These are phyloP conservation scores for Theristicus caerulescens DNA, from an alignment of 2,113 vertebrate genomes.

Conservation along the genomic window DNA sequence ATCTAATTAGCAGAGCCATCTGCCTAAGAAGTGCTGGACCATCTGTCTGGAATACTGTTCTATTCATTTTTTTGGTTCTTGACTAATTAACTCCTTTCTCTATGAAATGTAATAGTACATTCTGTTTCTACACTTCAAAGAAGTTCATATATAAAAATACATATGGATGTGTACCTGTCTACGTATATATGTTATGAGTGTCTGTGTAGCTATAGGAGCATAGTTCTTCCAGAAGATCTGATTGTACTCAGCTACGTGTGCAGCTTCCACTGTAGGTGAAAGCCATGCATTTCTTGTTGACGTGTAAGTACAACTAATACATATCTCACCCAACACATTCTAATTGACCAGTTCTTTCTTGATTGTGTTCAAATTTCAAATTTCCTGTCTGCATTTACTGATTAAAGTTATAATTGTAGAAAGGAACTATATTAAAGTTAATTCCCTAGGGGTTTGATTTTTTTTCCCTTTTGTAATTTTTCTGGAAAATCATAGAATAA, in stretches of 20 bases:
- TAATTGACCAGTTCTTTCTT: background rate
- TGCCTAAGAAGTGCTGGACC: slow-evolving; percentile 70
- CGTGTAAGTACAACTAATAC: background rate
- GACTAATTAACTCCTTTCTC: slow-evolving; percentile 67
- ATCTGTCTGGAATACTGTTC: slow-evolving; percentile 75
- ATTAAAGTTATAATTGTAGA: background rate
- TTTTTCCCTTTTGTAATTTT: background rate
- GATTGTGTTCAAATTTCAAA: background rate
- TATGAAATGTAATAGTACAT: slow-evolving; percentile 19
- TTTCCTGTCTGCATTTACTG: background rate
- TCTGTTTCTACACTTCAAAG: slow-evolving; percentile 44
- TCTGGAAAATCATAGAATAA: background rate
- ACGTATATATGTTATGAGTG: background rate
- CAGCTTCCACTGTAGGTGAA: background rate
- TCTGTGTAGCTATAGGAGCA: background rate
- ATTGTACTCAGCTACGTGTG: background rate
- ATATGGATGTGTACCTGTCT: background rate
- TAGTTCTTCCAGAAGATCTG: background rate
- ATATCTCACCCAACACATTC: background rate
- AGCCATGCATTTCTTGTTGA: background rate
- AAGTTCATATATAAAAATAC: background rate
- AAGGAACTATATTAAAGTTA: background rate
- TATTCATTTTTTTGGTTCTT: slow-evolving; percentile 63
- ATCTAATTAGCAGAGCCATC: slow-evolving; percentile 81
- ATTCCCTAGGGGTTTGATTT: background rate